phyloP scores from a whole-genome alignment of 53 echinoderm and acorn worm genomes.

The Henricia sp. region DNA sequence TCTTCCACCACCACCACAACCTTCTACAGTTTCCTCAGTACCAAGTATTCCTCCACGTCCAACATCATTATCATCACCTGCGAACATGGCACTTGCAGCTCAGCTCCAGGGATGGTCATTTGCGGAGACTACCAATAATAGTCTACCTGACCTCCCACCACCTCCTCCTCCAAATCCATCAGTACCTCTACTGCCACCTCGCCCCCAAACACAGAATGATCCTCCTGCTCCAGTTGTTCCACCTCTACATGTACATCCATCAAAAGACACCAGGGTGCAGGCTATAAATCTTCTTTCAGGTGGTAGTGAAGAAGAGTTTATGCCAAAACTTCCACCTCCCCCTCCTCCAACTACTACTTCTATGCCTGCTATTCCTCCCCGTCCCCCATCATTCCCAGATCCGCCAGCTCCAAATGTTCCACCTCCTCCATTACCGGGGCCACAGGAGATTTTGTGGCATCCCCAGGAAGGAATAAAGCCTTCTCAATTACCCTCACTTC shows the following conservation, averaged over 20 bases:
- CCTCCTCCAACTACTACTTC: background rate
- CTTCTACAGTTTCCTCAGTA: background rate
- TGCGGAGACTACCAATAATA: background rate
- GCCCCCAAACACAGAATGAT: background rate
- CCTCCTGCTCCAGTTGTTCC: background rate
- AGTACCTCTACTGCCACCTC: background rate
- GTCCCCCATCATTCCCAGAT: conserved; percentile 2
- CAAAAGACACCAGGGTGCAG: conserved; percentile 6
- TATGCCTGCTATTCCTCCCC: background rate
- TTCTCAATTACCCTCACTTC: background rate
- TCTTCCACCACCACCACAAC: conserved; percentile 35
- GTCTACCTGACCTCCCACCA: background rate
- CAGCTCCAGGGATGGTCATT: background rate
- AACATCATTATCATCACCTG: background rate
- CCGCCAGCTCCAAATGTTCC: too few relatives aligned
- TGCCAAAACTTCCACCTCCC: background rate
- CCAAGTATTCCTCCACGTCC: conserved; percentile 2
- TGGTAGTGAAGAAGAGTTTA: background rate
- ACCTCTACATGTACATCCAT: background rate
- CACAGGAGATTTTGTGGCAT: too few relatives aligned
- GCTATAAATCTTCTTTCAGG: background rate
- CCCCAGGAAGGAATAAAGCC: too few relatives aligned
- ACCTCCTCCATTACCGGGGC: too few relatives aligned
- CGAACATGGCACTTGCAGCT: conserved; percentile 1
- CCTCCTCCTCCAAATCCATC: background rate